Evolutionary conservation across 2,888 invertebrate genomes (phyloP), one percentile per base, ranked within the genome.

Genomic region (Clusia tigrina): DNA sequence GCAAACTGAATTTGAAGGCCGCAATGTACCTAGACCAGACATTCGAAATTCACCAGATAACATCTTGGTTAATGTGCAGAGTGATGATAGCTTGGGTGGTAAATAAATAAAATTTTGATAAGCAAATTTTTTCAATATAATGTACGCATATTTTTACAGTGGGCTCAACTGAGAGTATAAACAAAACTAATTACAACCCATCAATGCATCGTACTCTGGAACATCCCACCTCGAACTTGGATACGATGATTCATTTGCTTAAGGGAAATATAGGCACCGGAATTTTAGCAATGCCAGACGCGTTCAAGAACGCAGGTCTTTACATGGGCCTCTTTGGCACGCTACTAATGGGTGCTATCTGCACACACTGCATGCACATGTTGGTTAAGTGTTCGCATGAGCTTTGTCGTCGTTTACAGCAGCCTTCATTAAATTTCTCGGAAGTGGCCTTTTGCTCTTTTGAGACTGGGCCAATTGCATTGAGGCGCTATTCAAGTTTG

Each of bases 201-300:
- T 85, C 89, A 12, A 84, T 88, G 18, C 90, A 91, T 78, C 86
- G 92, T 72, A 86, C 88, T 62, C 81, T 92, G 71, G 91, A 91
- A 75, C 89, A 92, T 83, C 92, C 93, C 1, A 92, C 93, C 2
- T 91, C 92, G 69, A 94, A 92, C 84, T 86, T 90, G 72, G 91
- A 92, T 77, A 92, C 92, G 1, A 86, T 91, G 81, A 89, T 91
- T 70, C 91, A 91, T 79, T 84, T 91, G 67, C 83, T 91, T 38
- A 91, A 91, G 81, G 91, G 90, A 24, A 91, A 90, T 73, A 87
- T 89, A 68, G 97, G 97, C 6, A 97, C 98, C 0, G 98, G 98
- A 2, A 96, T 98, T 71, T 85, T 98, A 70, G 98, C 98, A 6
- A 95, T 99, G 93, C 98, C 98, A 2, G 91, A 95, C 84, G 96